Percentiles rank a stretch among this genome's conserved stretches.
These are phyloP conservation scores for Steatocranus sp. DNA, from an alignment of 2,797 vertebrate species.

Conservation along the genomic window DNA sequence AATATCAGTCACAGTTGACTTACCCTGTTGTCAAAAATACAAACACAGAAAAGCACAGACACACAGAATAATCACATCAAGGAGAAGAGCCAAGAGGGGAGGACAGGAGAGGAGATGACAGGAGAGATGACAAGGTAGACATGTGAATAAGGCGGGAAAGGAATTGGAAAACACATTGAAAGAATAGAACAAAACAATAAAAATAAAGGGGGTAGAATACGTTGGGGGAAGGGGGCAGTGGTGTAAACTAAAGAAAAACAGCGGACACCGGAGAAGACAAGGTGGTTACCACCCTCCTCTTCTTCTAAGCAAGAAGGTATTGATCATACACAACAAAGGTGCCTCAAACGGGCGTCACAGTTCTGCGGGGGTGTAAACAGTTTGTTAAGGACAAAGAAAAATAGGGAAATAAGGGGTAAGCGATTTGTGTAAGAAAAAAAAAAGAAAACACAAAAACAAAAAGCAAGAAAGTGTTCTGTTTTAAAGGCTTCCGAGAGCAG, in stretches of 20 bases:
- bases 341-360: constrained; percentile 63
- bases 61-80: constrained; percentile 62
- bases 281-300: constrained; percentile 28
- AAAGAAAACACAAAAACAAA: background rate
- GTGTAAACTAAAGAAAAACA: background rate
- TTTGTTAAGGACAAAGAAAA: constrained; percentile 57
- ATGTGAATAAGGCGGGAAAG: background rate
- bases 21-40: constrained; percentile 80
- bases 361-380: constrained; percentile 75
- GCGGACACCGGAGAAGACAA: constrained; percentile 4
- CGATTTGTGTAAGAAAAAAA: constrained; percentile 38
- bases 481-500: constrained; percentile 72
- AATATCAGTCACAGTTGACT: constrained; percentile 76
- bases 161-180: background rate
- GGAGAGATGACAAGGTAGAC: background rate
- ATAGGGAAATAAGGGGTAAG: constrained; percentile 22
- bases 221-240: background rate
- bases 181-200: background rate
- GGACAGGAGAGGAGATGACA: background rate
- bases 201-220: background rate
- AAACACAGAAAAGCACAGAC: constrained; percentile 74
- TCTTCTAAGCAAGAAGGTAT: constrained; percentile 41
- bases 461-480: constrained; percentile 58
- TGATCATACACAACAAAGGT: constrained; percentile 55
- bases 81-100: constrained; percentile 50